These are phyloP conservation scores for Sciurus carolinensis DNA, from an alignment of 2,797 vertebrate species.

Conservation along the genomic window DNA sequence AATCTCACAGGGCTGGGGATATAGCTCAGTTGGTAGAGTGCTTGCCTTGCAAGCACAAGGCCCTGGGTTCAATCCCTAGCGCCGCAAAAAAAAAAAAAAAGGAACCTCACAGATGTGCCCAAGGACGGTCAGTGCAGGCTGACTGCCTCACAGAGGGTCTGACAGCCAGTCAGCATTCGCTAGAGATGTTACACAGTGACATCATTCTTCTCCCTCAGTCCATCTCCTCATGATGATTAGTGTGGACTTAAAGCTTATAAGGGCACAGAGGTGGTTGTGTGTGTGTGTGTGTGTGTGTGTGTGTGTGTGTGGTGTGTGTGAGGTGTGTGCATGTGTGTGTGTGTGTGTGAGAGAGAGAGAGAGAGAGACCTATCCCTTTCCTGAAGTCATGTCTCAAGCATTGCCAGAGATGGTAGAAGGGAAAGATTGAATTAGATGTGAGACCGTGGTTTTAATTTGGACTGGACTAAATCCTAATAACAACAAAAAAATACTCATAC, in stretches of 20 bases:
- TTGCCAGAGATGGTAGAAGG: not conserved
- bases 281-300: too few relatives aligned
- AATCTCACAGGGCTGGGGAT: not conserved
- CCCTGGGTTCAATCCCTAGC: too few relatives aligned
- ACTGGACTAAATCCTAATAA: constrained; percentile 17
- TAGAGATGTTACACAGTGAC: not conserved
- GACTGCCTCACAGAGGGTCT: not conserved
- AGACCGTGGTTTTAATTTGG: constrained; percentile 21
- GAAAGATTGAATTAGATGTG: not conserved
- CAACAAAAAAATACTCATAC: not conserved
- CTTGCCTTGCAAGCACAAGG: too few relatives aligned
- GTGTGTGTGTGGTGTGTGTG: too few relatives aligned
- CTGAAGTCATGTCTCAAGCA: not conserved
- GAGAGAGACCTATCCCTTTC: not conserved
- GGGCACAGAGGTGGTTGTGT: rapidly evolving
- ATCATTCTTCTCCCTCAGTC: rapidly evolving
- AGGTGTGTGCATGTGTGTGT: too few relatives aligned
- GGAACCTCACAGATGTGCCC: too few relatives aligned
- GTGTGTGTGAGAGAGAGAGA: too few relatives aligned
- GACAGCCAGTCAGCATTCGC: too few relatives aligned
- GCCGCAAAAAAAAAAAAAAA: too few relatives aligned
- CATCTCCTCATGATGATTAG: not conserved
- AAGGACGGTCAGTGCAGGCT: rapidly evolving
- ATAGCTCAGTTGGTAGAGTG: too few relatives aligned
- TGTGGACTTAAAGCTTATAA: not conserved